Percentiles rank a stretch among this genome's conserved stretches.
Conservation (phyloP, 2,797 vertebrate genomes). For the Pogoniulus pusillus region DNA sequence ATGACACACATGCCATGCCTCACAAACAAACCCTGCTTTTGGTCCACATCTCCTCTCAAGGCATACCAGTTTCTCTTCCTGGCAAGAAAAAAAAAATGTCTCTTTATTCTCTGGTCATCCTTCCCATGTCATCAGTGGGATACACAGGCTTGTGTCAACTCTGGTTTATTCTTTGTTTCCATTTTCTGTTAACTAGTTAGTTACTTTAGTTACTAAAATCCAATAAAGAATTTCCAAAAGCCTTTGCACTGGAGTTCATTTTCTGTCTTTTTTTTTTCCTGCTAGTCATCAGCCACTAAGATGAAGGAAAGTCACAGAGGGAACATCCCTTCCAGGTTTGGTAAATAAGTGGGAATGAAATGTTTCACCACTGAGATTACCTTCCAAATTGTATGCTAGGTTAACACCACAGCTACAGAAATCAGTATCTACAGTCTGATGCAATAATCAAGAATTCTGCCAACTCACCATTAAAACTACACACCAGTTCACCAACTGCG, state of each 20-base stretch:
- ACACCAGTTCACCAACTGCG: neutral
- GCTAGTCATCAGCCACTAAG: neutral
- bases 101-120: neutral
- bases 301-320: neutral
- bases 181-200: neutral
- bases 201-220: neutral
- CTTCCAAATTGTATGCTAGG: neutral
- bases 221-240: neutral
- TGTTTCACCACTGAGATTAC: neutral
- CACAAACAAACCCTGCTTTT: neutral
- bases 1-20: neutral
- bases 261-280: neutral
- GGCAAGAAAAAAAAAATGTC: neutral
- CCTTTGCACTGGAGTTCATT: neutral
- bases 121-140: neutral
- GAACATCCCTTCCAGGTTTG: neutral
- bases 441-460: neutral
- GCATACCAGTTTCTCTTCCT: neutral
- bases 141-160: neutral
- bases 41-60: neutral
- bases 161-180: neutral
- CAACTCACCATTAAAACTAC: neutral
- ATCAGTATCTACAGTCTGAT: neutral
- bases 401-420: neutral
- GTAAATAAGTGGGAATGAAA: neutral